Conservation (phyloP, 2,113 vertebrate genomes). For the Anthoscopus minutus region DNA sequence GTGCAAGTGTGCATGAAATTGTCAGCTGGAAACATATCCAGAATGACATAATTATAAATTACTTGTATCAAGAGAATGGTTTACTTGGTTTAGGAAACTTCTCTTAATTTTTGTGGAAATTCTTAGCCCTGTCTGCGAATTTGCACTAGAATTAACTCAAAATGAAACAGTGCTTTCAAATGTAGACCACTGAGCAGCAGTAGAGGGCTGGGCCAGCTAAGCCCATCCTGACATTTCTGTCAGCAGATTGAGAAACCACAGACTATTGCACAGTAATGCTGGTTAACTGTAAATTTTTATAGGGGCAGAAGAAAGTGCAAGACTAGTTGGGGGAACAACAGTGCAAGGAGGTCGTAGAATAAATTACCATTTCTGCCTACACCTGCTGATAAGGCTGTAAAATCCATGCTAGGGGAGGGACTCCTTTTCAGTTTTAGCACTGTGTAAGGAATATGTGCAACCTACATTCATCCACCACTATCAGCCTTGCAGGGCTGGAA, state of each 20-base stretch:
- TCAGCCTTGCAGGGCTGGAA: neutral
- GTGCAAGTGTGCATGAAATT: neutral
- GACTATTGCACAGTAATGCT: neutral
- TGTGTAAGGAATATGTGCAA: neutral
- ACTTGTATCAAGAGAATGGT: neutral
- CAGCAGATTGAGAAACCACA: neutral
- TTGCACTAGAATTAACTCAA: neutral
- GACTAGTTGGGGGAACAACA: neutral
- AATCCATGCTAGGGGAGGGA: neutral
- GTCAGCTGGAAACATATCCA: neutral
- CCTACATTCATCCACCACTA: neutral
- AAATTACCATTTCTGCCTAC: neutral
- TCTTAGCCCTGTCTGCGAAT: neutral
- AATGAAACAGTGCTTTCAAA: neutral
- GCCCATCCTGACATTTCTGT: neutral
- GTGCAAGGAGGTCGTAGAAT: neutral
- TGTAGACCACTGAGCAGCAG: neutral
- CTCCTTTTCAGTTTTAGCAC: neutral
- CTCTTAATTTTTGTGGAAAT: neutral
- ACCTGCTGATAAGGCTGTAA: neutral
- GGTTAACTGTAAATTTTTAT: neutral
- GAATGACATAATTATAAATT: neutral
- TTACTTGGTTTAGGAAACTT: neutral
- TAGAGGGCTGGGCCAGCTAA: neutral
- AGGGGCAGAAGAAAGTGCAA: neutral